Evolutionary conservation across 2,888 invertebrate genomes (phyloP).

Genomic region (Leptarthrus brevirostris): DNA sequence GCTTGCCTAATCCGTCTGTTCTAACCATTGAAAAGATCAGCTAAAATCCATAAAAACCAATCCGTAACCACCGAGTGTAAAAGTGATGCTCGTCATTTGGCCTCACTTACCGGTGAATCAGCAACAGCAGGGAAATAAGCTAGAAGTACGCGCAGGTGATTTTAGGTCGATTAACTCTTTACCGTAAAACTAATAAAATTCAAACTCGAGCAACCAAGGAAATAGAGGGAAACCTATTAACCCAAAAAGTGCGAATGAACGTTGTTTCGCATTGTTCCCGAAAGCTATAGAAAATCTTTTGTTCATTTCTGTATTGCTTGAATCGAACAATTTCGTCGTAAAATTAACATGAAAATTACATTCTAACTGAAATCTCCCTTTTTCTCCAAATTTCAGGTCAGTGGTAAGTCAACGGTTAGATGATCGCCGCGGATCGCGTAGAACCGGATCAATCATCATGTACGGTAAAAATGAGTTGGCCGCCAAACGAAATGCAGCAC

Average conservation of each 20-base stretch:
- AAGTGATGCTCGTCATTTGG: neutral
- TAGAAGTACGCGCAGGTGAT: conserved; percentile 8
- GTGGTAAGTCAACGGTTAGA: conserved; percentile 65
- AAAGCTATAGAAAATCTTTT: neutral
- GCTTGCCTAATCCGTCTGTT: no score
- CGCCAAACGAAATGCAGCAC: conserved; percentile 57
- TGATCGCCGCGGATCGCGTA: conserved; percentile 66
- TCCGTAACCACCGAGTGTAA: no score
- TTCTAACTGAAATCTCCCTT: no score
- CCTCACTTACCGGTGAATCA: neutral
- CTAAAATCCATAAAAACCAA: no score
- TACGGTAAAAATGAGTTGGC: conserved; percentile 66
- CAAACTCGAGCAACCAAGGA: conserved; percentile 13
- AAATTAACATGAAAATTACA: neutral
- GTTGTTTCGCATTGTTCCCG: conserved; percentile 19
- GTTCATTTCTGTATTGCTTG: neutral
- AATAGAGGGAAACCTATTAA: conserved; percentile 51
- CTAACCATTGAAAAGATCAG: no score
- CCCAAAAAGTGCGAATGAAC: conserved; percentile 43
- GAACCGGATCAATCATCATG: conserved; percentile 67
- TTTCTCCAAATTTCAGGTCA: conserved; percentile 60
- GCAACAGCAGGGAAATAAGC: no score
- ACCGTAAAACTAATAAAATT: conserved; percentile 50
- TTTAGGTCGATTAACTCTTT: conserved; percentile 48
- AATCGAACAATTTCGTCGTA: neutral